Evolutionary conservation across 1,140 invertebrate genomes (phyloP), one percentile per base, ranked within the genome.

Genomic region (Bombyx mori): DNA sequence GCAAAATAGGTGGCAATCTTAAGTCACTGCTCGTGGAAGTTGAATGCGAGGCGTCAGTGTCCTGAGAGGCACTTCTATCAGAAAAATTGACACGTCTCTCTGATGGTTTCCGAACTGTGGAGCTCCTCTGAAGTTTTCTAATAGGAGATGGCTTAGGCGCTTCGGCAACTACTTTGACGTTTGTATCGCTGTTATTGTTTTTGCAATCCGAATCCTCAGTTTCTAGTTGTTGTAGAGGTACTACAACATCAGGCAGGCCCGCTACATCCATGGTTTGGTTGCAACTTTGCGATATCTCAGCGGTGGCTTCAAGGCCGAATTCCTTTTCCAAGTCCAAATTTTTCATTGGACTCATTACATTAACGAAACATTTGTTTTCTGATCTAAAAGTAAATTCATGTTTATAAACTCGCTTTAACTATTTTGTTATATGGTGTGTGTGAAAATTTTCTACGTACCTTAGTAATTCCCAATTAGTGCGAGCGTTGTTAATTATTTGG

Each of bases 391-490:
- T 62, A 45, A 52, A 58, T 35, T 35, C 26, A 35, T 35, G 26
- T 35, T 35, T 35, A 35, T 35, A 35, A 3, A 35, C 2, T 35
- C 26, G 26, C 26, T 35, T 35, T 18, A 18, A 18, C 12, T 18
- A 18, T 18, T 18, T 18, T 18, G 12, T 18, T 18, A 18, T 18
- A 18, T 18, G 26, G 1, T 35, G 2, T 35, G 26, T 35, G 26
- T 2, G 26, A 35, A 35, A 35, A 35, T 35, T 2, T 2, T 35
- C 26, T 18, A 18, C 26, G 26, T 59, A 92, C 66, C 93, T 90
- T 1, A 94, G 75, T 51, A 94, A 77, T 77, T 95, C 93, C 94
- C 94, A 95, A 66, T 94, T 95, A 3, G 93, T 94, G 64, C 93
- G 90, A 1, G 94, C 94, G 76, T 95, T 95, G 42, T 93, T 92